Base-by-base conservation (phyloP, 1,140 invertebrate genomes). In the Habropoda laboriosa region DNA sequence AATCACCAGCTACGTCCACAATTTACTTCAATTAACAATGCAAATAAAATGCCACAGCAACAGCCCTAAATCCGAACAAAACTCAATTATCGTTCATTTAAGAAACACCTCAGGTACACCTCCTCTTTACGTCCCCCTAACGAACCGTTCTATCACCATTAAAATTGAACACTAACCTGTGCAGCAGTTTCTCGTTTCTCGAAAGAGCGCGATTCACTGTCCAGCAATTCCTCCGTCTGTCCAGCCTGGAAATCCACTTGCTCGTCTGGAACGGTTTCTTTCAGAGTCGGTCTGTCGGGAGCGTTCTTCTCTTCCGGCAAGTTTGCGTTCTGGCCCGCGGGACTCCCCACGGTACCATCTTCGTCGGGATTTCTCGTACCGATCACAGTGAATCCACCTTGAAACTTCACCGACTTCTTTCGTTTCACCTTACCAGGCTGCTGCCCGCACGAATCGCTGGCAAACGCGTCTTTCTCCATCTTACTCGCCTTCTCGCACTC, bases 321-420 rank as follows among this genome's bases (percentile, higher is more conserved):
- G 16, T 63, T 68, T 10, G 27, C 57, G n/a, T 60, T 24, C 45
- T 16, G 16, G 7, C n/a, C 42, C 21, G 32, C 42, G 38, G 8
- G 27, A n/a, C 6, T 73, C 42, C 16, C 51, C 27, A 13, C 6
- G 53, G 78, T 49, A 16, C 45, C 55, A 12, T 78, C 35, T 1
- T 80, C 51, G 18, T 55, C 53, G 27, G 66, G 72, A 85, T 35
- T 66, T 66, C 18, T 58, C 24, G 67, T 38, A 42, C 81, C 63
- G 76, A 86, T 86, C 55, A 89, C 80, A 30, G 83, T 89, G 66
- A 84, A 89, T 30, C 83, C 89, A 83, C 80, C 87, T 77, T 90
- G 81, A 61, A 92, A 92, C 73, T 92, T 89, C 73, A 92, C 91
- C 47, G 86, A 89, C 67, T 91, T 92, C 71, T 84, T 91, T 10